These are phyloP conservation scores for Polypedilum pembai DNA, from an alignment of 1,140 invertebrate genomes.

Conservation along the genomic window DNA sequence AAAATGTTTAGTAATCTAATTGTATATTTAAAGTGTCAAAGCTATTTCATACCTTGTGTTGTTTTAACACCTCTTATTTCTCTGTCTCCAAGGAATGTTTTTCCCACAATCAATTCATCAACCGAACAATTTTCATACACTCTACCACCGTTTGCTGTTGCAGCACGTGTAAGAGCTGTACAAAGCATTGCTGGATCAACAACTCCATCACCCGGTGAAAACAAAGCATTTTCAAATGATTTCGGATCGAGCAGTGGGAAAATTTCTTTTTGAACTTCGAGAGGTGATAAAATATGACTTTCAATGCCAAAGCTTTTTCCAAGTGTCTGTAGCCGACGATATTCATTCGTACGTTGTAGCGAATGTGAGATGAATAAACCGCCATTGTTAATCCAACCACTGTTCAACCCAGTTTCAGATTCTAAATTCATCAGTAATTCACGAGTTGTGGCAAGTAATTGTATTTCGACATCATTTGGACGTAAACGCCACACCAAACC, in stretches of 20 bases:
- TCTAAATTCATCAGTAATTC: slow-evolving; percentile 60
- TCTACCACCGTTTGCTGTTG: slow-evolving; percentile 60
- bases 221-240: slow-evolving; percentile 65
- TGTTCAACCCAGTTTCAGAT: slow-evolving; percentile 67
- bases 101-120: slow-evolving; percentile 50
- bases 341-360: slow-evolving; percentile 73
- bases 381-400: slow-evolving; percentile 82
- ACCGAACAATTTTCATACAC: slow-evolving; percentile 70
- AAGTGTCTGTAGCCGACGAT: slow-evolving; percentile 67
- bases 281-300: slow-evolving; percentile 59
- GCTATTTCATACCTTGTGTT: slow-evolving; percentile 38
- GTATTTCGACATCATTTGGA: slow-evolving; percentile 73
- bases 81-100: slow-evolving; percentile 46
- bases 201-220: slow-evolving; percentile 71
- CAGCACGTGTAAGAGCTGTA: slow-evolving; percentile 60
- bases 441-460: slow-evolving; percentile 54
- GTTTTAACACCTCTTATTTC: slow-evolving; percentile 70
- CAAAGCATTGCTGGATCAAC: slow-evolving; percentile 76
- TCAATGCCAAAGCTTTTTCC: slow-evolving; percentile 70
- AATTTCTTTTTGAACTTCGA: slow-evolving; percentile 61
- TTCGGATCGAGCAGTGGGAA: slow-evolving; percentile 70
- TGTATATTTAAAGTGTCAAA: not conserved
- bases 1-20: not conserved
- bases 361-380: slow-evolving; percentile 77
- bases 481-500: slow-evolving; percentile 77